These are phyloP conservation scores for Protobothrops flavoviridis DNA, from an alignment of 2,113 vertebrate species.

Conservation along the genomic window DNA sequence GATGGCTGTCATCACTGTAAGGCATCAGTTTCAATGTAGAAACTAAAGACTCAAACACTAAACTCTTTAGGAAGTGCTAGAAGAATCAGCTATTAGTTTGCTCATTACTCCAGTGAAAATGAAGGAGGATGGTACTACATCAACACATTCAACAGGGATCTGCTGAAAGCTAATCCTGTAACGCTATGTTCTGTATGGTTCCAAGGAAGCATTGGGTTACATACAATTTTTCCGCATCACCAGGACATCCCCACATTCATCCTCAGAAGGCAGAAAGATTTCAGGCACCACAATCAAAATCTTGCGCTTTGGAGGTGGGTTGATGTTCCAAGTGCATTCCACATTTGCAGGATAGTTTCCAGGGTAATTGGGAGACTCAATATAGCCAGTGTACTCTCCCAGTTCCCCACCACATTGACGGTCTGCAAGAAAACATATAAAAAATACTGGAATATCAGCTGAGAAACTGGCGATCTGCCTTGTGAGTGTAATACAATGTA, in stretches of 20 bases:
- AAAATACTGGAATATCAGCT: neutral
- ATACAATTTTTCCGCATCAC: conserved; percentile 99
- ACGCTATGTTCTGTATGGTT: conserved; percentile 14
- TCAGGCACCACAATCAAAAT: conserved; percentile 97
- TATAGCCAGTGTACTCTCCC: conserved; percentile 94
- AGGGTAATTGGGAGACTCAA: conserved; percentile 98
- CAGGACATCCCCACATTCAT: conserved; percentile 94
- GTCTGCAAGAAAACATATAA: conserved; percentile 72
- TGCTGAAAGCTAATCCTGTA: neutral
- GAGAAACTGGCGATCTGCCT: fast-evolving
- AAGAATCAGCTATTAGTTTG: neutral
- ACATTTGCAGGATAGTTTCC: conserved; percentile 94
- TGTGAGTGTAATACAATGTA: neutral
- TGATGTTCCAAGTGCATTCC: conserved; percentile 98
- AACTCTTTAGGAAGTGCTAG: neutral
- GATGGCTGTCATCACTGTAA: neutral
- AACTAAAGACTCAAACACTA: neutral
- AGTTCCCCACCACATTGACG: conserved; percentile 94
- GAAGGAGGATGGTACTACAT: neutral
- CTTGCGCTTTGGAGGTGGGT: conserved; percentile 95
- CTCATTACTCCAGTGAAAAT: neutral
- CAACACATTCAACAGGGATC: neutral
- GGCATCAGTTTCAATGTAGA: neutral
- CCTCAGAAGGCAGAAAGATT: conserved; percentile 97
- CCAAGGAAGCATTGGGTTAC: conserved; percentile 58